Evolutionary conservation across 2,797 vertebrate species (phyloP).

Genomic region (Clarias fuscus): DNA sequence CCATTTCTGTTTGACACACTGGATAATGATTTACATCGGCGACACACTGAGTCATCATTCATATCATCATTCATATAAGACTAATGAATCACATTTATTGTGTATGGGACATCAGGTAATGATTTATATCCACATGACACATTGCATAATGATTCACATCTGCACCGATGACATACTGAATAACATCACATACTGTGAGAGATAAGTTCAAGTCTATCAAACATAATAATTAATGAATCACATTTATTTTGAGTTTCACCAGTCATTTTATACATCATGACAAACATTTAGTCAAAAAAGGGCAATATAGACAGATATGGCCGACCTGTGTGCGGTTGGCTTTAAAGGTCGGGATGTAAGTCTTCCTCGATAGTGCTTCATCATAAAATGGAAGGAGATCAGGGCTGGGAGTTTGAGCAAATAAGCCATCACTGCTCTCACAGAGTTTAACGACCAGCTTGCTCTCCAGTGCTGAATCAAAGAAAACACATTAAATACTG

Average conservation of each 20-base stretch:
- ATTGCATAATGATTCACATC: too few relatives aligned
- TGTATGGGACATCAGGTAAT: too few relatives aligned
- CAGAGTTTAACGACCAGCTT: slow-evolving; percentile 80
- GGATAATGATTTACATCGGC: not conserved
- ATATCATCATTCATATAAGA: too few relatives aligned
- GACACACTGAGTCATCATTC: too few relatives aligned
- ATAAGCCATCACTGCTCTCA: slow-evolving; percentile 64
- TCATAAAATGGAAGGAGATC: slow-evolving; percentile 46
- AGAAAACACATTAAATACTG: not conserved
- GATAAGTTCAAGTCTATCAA: not conserved
- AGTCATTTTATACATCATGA: not conserved
- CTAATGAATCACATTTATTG: too few relatives aligned
- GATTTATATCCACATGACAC: not conserved
- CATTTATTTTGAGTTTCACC: not conserved
- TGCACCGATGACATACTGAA: not conserved
- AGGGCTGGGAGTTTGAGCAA: slow-evolving; percentile 64
- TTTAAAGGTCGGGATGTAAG: slow-evolving; percentile 58
- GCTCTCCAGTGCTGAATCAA: slow-evolving; percentile 73
- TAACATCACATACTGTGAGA: not conserved
- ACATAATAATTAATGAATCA: not conserved
- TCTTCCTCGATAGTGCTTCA: slow-evolving; percentile 52
- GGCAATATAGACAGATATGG: not conserved
- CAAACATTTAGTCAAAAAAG: not conserved
- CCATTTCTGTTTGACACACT: not conserved
- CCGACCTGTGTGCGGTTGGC: slow-evolving; percentile 60